Percentiles rank a stretch among this genome's conserved stretches.
Conservation (phyloP, 2,888 invertebrate species). For the Lycophotia porphyrea region DNA sequence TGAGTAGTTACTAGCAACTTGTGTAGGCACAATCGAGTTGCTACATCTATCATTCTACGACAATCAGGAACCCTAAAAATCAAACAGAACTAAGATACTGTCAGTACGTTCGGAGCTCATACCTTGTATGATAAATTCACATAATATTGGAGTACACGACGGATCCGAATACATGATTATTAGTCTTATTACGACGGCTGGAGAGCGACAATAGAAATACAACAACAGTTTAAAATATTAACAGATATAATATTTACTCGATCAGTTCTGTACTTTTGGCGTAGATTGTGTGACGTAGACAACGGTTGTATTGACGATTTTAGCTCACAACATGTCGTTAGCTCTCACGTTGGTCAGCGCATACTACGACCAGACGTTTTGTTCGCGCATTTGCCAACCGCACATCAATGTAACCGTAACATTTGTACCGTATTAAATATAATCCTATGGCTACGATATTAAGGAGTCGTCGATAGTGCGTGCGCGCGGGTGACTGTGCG, state of each 20-base stretch:
- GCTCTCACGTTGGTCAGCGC: not conserved
- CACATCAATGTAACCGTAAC: not conserved
- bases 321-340: not conserved
- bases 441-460: not conserved
- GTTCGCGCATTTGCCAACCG: not conserved
- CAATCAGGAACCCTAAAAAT: not conserved
- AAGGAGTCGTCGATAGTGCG: not conserved
- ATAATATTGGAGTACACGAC: constrained; percentile 10
- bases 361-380: not conserved
- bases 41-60: not conserved
- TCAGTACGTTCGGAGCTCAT: constrained; percentile 23
- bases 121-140: constrained; percentile 22
- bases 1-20: not conserved
- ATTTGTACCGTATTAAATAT: not conserved
- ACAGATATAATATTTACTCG: constrained; percentile 67
- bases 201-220: constrained; percentile 31
- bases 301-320: constrained; percentile 27
- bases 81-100: not conserved
- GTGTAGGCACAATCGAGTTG: not conserved
- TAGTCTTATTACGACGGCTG: constrained; percentile 15
- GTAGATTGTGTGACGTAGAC: constrained; percentile 43
- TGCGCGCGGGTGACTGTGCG: not conserved
- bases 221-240: constrained; percentile 51
- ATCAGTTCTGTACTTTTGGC: constrained; percentile 74
- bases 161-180: constrained; percentile 18